Base-by-base conservation (phyloP, 2,113 vertebrate species). In the Melozone crissalis region DNA sequence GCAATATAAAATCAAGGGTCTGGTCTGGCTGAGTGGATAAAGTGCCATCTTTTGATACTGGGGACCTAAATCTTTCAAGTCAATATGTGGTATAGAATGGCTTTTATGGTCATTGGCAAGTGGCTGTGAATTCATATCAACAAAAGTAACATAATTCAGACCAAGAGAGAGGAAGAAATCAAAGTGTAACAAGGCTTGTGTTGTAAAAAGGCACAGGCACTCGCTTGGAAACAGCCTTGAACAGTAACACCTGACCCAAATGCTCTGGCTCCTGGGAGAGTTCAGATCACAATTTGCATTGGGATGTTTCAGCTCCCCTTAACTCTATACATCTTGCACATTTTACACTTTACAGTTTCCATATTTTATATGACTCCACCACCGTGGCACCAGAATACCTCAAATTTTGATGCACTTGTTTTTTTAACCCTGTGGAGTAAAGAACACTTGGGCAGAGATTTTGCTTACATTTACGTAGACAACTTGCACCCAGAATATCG, bases 21-120 rank as follows among this genome's bases (percentile, higher is more conserved):
- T 93, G 73, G 91, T 95, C 95, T 93, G 89, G 82, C 94, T 96
- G 95, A 97, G 95, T 95, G 93, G 87, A 93, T 93, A 95, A 97
- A 96, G 87, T 93, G 81, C 41, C 85, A 93, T 90, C 90, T 88
- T 94, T 95, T 96, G 71, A 93, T 96, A 95, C 79, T 8, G 47
- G 63, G 66, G 84, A 96, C 79, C 76, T 95, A 93, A 93, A 93
- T 89, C 93, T 97, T 96, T 95, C 92, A 95, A 94, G 88, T 85
- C 93, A 93, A 49, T 90, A 95, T 75, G 93, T 93, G 88, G 88
- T 66, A 78, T 37, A 90, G 77, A 96, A 92, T 78, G 65, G 54
- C 88, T 93, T 97, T 96, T 93, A 96, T 94, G 90, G 86, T 94
- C 94, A 97, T 90, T 87, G 90, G 86, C 86, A 92, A 89, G 90